Evolutionary conservation across 2,797 vertebrate species (phyloP), one percentile per base, ranked within the genome.

Genomic region (Parotocinclus haroldoi): DNA sequence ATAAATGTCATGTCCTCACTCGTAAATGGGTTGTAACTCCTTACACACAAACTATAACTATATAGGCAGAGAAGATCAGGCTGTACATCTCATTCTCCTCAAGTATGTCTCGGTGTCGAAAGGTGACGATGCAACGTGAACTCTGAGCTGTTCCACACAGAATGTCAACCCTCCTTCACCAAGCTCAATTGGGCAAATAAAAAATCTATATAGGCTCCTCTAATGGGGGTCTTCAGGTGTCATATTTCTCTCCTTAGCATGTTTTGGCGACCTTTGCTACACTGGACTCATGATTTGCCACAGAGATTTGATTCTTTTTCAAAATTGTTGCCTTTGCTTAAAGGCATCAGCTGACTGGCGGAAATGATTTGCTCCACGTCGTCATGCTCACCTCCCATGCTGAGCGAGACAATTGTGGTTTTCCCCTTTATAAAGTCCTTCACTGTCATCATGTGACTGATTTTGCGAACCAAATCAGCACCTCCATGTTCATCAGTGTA

Each of bases 241-340:
- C 38, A 73, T 70, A 65, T 54, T 52, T 45, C 58, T 42, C 9
- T 38, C 50, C 59, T 36, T 51, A 62, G 63, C 53, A 59, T 62
- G 58, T 67, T 59, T 40, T 51, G 6, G 16, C 75, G 74, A 80
- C 72, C 69, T 78, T 73, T 78, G 60, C 52, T 57, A 74, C 68
- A 56, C 46, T n/a, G 16, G 65, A 53, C 68, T 74, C 60, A 50
- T 68, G 63, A 76, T 71, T 56, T 50, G 50, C 64, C 46, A 44
- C 16, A 7, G 60, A 55, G 58, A 65, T 66, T 58, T 53, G 54
- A 60, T 71, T 72, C 46, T 16, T 44, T 70, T 73, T 65, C 49
- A 65, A 59, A 68, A 71, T 39, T 57, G 61, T 68, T 71, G 72
- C 53, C 50, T 71, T 72, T 76, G 61, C 58, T 65, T 76, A 74